These are phyloP conservation scores for Pammene aurita DNA, from an alignment of 2,888 invertebrate genomes.

Conservation along the genomic window DNA sequence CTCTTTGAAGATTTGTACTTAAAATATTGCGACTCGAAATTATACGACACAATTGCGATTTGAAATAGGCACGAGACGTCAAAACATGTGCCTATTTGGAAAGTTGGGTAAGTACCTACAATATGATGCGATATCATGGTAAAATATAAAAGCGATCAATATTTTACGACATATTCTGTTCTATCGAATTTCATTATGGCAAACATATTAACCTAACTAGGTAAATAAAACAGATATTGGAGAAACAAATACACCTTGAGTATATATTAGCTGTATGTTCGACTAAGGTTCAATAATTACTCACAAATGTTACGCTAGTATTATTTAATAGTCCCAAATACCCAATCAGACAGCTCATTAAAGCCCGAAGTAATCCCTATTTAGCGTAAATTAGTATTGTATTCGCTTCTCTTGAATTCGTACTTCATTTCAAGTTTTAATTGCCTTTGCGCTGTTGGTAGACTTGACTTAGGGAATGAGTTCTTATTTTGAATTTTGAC, in stretches of 20 bases:
- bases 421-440: conserved; percentile 36
- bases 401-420: conserved; percentile 30
- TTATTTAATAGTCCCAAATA: conserved; percentile 33
- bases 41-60: too few species aligned
- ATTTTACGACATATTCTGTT: too few species aligned
- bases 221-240: not conserved
- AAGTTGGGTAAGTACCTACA: too few species aligned
- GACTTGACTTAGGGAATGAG: conserved; percentile 13
- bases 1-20: too few species aligned
- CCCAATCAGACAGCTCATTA: conserved; percentile 39
- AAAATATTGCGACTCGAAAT: too few species aligned
- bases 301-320: conserved; percentile 4
- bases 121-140: too few species aligned
- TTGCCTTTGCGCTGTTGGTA: conserved; percentile 17
- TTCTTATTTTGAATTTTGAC: conserved; percentile 9
- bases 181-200: not conserved
- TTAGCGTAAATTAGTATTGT: conserved; percentile 50
- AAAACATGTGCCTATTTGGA: too few species aligned
- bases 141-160: too few species aligned
- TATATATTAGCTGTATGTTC: not conserved
- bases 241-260: not conserved
- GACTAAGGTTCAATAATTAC: conserved; percentile 18
- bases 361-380: conserved; percentile 44
- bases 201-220: not conserved
- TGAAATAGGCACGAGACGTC: too few species aligned